Base-by-base conservation (phyloP, 2,113 vertebrate species). In the Pandion haliaetus region DNA sequence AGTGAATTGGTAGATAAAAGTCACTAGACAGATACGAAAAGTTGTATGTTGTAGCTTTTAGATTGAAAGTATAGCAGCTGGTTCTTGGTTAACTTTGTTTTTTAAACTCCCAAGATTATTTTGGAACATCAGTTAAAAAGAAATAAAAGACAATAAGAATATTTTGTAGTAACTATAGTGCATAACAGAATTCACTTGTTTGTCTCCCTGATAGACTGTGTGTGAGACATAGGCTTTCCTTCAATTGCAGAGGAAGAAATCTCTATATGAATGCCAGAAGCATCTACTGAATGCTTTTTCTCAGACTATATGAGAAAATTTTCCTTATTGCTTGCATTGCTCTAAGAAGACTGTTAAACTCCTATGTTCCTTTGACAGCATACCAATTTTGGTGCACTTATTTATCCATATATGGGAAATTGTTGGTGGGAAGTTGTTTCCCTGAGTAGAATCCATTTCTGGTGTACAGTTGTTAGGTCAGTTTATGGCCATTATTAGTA, bases 1-100 rank as follows among this genome's bases (percentile, higher is more conserved):
- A 91, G 97, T 18, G 50, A 93, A 79, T 17, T 78, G 90, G 72
- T 86, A 98, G 98, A 97, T 97, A 97, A 97, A 97, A 98, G 94
- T 92, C 83, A 82, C 58, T 87, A 90, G 58, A n/a, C 65, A 88
- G 90, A 61, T 93, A 49, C 17, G 67, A 58, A 79, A 97, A 96
- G 81, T 63, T 65, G 78, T 87, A 70, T 7, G 2, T 54, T 87
- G 42, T 86, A 76, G 57, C 82, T 89, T 94, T 94, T 52, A 82
- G 74, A 91, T 29, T 80, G 66, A 42, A 72, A 88, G 45, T 55
- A 11, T 21, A 45, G 47, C 31, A 76, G 80, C 72, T n/a, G 73
- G 59, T 93, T 94, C 52, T 47, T 61, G 45, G 72, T 88, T 87
- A 78, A 59, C 78, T 92, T 85, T 77, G 3, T 12, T 88, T 86